Evolutionary conservation across 2,888 invertebrate genomes (phyloP).

Genomic region (Hydroisotoma schaefferi): DNA sequence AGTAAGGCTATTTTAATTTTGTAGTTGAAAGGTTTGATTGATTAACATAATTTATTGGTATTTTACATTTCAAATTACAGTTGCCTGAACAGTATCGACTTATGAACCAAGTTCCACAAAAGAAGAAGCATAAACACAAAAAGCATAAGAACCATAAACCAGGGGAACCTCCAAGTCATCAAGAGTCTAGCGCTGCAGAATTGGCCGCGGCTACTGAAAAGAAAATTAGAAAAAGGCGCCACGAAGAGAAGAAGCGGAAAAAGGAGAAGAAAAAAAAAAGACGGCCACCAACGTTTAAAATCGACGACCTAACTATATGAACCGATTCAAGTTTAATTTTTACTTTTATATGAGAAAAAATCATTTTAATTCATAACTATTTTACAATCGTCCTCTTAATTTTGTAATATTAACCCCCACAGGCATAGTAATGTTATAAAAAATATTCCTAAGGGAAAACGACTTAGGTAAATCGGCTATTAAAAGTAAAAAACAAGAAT

Average conservation of each 20-base stretch:
- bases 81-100: conserved; percentile 92
- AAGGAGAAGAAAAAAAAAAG: conserved; percentile 95
- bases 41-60: neutral
- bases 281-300: too few species aligned
- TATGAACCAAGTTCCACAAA: conserved; percentile 84
- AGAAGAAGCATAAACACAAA: conserved; percentile 91
- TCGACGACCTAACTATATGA: too few species aligned
- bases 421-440: too few species aligned
- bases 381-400: too few species aligned
- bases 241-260: conserved; percentile 90
- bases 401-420: too few species aligned
- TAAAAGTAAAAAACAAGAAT: too few species aligned
- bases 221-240: conserved; percentile 90
- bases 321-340: too few species aligned
- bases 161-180: conserved; percentile 60
- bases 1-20: conserved; percentile 53
- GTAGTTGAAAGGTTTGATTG: neutral
- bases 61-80: conserved; percentile 53
- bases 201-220: conserved; percentile 80
- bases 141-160: conserved; percentile 93
- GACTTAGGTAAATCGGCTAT: too few species aligned
- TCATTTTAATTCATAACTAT: too few species aligned
- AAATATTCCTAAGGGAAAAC: too few species aligned
- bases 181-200: conserved; percentile 38
- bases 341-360: too few species aligned